Evolutionary conservation across 2,888 invertebrate genomes (phyloP), one percentile per base, ranked within the genome.

Genomic region (Cephus spinipes): DNA sequence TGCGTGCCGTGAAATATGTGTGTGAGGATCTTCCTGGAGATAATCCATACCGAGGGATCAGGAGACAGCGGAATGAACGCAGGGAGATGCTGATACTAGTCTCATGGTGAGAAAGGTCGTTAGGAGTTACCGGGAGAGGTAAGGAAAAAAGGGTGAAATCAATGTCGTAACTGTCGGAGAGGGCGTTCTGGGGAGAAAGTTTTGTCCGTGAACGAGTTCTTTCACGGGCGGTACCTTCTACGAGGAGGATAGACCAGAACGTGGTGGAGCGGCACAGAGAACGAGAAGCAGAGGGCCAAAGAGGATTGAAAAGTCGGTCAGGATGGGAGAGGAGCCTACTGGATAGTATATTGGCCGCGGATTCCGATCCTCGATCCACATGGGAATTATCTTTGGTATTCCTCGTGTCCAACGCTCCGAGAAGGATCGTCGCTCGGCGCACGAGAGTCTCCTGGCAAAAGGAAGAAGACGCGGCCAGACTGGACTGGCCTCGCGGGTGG

Each of bases 401-500:
- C 9, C 55, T 55, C 55, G 55, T 55, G 55, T 23, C 55, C 55
- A 55, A 55, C 55, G 55, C 55, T 55, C 9, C 55, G 23, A 55
- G 23, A 23, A 55, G 55, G 55, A 55, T 9, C 55, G 23, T 55
- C 23, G 55, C 55, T 55, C 23, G 55, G 55, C 55, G 23, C 55
- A 55, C 55, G 55, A 55, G 55, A 55, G 55, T 9, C 55, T 78
- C 76, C 76, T 23, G 73, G 55, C 69, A 40, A 75, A 71, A 81
- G 71, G 30, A 73, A 81, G 33, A 69, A 34, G 68, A 55, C n/a
- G 32, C 33, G 68, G 77, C 83, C 83, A 83, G 85, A 86, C 82
- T 87, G 84, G 85, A 85, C 86, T 31, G 87, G 84, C 85, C 85
- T 87, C 85, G 84, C 85, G 84, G 80, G 79, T 79, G 23, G 83